Base-by-base conservation (phyloP, 2,888 invertebrate species). In the Ceraclea dissimilis region DNA sequence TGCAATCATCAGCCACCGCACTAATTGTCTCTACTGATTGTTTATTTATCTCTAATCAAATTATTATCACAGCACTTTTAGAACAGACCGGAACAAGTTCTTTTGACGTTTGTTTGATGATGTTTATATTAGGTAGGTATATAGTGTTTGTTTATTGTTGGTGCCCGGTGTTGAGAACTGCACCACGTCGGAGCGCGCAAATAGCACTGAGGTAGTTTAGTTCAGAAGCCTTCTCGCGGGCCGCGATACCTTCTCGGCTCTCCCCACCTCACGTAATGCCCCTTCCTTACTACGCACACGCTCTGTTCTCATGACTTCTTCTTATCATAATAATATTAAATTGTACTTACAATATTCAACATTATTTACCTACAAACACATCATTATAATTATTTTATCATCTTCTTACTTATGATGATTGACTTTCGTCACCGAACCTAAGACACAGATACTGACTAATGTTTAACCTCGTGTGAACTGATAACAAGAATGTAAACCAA, bases 91-190 rank as follows among this genome's bases (percentile, higher is more conserved):
- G 39, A 39, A 39, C 39, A 39, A 39, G 39, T 39, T 39, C 39
- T 39, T 39, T 39, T 39, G 39, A 39, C 39, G 39, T 39, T 39
- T 39, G 39, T 39, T 39, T 39, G 39, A 16, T n/a, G 39, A 39
- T 39, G 39, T 39, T n/a, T 39, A 39, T 11, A 31, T 6, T n/a
- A n/a, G n/a, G n/a, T n/a, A 31, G 6, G 31, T 31, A 11, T 6
- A 31, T 39, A 16, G 39, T 39, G 39, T n/a, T 39, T 39, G 39
- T 39, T 39, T 39, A 16, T 39, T 39, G 13, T 39, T 39, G 16
- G 39, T 39, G 39, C 39, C 39, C 39, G 39, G 39, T 39, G 39
- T 39, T 39, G 39, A 8, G 39, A 39, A 39, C 13, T 39, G 39
- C 39, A 39, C 39, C 39, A 39, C 39, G 39, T 39, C 4, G n/a